phyloP scores from a whole-genome alignment of 2,888 invertebrate species.

The Sminthurinus aureus region DNA sequence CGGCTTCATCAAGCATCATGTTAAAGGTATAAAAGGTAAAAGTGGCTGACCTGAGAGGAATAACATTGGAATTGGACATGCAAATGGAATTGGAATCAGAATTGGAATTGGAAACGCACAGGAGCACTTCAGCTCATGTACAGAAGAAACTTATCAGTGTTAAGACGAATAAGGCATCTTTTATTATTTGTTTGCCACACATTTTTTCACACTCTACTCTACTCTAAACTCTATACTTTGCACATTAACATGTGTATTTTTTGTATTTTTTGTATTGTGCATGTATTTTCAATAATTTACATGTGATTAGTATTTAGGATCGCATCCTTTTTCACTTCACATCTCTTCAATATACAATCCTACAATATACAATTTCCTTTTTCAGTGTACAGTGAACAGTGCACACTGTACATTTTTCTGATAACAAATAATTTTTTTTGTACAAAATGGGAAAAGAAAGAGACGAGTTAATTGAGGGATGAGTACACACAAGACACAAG shows the following conservation, averaged over 20 bases:
- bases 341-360: too few species aligned
- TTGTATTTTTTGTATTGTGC: neutral
- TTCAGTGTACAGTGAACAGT: too few species aligned
- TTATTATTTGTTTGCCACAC: neutral
- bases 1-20: neutral
- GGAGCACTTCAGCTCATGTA: conserved; percentile 19
- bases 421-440: too few species aligned
- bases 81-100: too few species aligned
- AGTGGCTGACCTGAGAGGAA: conserved; percentile 38
- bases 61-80: conserved; percentile 14
- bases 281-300: neutral
- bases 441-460: too few species aligned
- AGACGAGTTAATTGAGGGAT: too few species aligned
- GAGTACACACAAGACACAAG: too few species aligned
- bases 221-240: too few species aligned
- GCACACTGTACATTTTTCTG: too few species aligned
- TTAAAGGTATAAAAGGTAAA: conserved; percentile 18
- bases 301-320: neutral
- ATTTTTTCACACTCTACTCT: conserved; percentile 8
- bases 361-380: too few species aligned
- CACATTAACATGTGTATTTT: neutral
- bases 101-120: neutral
- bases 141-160: neutral
- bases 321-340: too few species aligned
- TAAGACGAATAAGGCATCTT: neutral